A percentile compares a stretch with the other conserved stretches of the same genome.
Conservation (phyloP, 1,140 invertebrate species). For the Aphis gossypii region DNA sequence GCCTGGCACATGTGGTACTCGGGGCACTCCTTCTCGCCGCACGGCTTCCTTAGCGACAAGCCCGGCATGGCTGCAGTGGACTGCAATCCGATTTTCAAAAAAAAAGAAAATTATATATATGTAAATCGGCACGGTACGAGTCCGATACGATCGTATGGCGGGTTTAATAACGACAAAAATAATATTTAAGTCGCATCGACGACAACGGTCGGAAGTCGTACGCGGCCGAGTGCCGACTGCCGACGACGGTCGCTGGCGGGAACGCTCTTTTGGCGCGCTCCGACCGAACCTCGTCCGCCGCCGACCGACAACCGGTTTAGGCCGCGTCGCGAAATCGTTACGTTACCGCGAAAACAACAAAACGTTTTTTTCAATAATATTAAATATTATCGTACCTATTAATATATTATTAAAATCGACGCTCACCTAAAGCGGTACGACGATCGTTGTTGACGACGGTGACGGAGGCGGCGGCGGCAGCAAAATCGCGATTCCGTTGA, state of each 20-base stretch:
- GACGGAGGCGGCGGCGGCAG: background rate
- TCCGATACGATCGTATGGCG: background rate
- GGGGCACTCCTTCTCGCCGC: constrained; percentile 43
- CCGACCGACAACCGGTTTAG: background rate
- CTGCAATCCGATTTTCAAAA: background rate
- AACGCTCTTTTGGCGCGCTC: background rate
- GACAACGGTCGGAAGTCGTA: background rate
- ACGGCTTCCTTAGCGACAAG: constrained; percentile 19
- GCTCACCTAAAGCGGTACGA: background rate
- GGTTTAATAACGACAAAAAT: background rate
- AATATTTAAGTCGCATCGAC: background rate
- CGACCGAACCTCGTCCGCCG: background rate
- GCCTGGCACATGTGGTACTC: constrained; percentile 38
- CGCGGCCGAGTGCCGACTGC: background rate
- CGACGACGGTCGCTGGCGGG: background rate
- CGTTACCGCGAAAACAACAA: background rate
- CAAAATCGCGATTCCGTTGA: background rate
- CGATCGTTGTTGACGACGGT: background rate
- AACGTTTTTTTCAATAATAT: background rate
- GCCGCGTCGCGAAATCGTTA: background rate
- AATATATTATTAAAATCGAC: background rate
- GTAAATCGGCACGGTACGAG: too few species aligned
- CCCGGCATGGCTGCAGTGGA: background rate
- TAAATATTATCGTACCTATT: too few species aligned
- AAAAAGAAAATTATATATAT: too few species aligned